Evolutionary conservation across 2,797 vertebrate species (phyloP).

Genomic region (Hapalemur alaotrensis): DNA sequence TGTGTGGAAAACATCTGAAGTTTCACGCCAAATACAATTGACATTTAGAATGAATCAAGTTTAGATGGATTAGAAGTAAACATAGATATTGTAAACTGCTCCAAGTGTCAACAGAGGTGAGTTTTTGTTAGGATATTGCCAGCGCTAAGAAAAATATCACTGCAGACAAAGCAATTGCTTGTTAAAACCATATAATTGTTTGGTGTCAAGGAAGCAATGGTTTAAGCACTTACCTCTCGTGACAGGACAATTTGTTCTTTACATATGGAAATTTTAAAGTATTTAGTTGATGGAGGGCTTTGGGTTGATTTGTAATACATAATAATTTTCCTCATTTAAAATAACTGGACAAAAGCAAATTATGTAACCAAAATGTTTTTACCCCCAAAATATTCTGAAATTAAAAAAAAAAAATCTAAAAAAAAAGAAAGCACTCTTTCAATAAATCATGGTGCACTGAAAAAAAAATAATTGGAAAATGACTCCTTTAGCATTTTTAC

Average conservation of each 20-base stretch:
- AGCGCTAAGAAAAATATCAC: not conserved
- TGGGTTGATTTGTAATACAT: not conserved
- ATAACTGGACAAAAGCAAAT: not conserved
- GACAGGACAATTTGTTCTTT: not conserved
- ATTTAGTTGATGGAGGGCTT: not conserved
- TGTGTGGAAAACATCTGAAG: not conserved
- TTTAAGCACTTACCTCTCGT: not conserved
- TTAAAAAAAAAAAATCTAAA: too few species aligned
- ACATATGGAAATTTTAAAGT: not conserved
- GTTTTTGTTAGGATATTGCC: not conserved
- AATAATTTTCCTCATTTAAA: conserved; percentile 36
- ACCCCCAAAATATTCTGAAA: too few species aligned
- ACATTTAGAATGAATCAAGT: conserved; percentile 48
- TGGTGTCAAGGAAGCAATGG: not conserved
- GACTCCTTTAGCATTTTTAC: conserved; percentile 2
- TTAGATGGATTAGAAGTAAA: not conserved
- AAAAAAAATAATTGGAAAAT: not conserved
- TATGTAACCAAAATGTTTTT: too few species aligned
- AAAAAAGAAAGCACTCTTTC: too few species aligned
- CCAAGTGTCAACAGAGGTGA: not conserved
- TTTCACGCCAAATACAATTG: conserved; percentile 37
- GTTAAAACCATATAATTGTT: not conserved
- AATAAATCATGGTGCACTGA: too few species aligned
- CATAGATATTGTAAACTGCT: not conserved
- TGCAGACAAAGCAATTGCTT: not conserved